These are phyloP conservation scores for Tachuris rubrigastra DNA, from an alignment of 2,113 vertebrate genomes.

Conservation along the genomic window DNA sequence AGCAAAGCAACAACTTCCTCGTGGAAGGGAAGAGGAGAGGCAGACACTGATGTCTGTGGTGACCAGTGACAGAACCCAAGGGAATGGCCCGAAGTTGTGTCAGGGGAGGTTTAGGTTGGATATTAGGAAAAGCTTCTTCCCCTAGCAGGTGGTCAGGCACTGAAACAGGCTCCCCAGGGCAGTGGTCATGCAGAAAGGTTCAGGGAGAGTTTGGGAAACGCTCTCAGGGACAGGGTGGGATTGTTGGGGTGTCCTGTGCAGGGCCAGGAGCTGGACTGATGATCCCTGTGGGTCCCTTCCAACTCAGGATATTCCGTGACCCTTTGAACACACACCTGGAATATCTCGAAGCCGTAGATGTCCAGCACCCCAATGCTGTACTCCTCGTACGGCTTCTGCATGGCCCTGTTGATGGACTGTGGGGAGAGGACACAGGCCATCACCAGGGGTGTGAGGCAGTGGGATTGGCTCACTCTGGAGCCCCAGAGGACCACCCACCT, in stretches of 20 bases:
- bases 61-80: not conserved
- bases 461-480: accelerated
- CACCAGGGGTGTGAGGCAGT: accelerated
- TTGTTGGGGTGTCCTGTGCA: not conserved
- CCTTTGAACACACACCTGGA: conserved; percentile 79
- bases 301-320: not conserved
- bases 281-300: not conserved
- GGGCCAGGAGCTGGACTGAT: not conserved
- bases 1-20: not conserved
- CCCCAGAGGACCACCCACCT: conserved; percentile 63
- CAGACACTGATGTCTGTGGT: not conserved
- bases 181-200: not conserved
- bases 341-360: conserved; percentile 99
- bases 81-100: not conserved
- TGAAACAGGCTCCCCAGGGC: not conserved
- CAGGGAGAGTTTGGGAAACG: not conserved
- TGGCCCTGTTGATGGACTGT: conserved; percentile 92
- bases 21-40: not conserved
- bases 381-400: conserved; percentile 90
- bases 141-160: not conserved
- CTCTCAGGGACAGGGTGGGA: not conserved
- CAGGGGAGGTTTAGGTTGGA: not conserved
- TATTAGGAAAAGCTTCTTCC: not conserved
- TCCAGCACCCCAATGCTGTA: conserved; percentile 94
- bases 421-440: not conserved